Percentiles rank a stretch among this genome's conserved stretches.
Conservation (phyloP, 2,888 invertebrate species). For the Antitype chi region DNA sequence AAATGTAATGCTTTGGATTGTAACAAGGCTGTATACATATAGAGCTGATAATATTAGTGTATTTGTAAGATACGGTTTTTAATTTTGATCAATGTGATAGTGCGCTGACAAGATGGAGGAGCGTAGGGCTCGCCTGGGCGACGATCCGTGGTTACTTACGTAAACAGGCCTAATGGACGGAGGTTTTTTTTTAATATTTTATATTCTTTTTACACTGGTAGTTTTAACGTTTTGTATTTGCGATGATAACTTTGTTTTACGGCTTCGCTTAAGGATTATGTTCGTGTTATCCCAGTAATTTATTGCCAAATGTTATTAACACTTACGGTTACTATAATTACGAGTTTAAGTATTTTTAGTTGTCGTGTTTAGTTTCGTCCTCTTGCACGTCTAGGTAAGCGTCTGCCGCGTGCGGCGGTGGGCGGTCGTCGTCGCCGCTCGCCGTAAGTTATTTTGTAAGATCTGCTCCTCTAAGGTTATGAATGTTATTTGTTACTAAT, state of each 20-base stretch:
- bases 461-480: constrained; percentile 90
- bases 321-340: constrained; percentile 79
- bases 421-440: constrained; percentile 55
- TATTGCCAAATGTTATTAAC: constrained; percentile 90
- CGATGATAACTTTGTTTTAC: constrained; percentile 80
- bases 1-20: constrained; percentile 83
- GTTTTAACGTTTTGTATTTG: constrained; percentile 76
- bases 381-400: constrained; percentile 60
- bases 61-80: constrained; percentile 79
- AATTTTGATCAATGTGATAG: constrained; percentile 79
- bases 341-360: constrained; percentile 78
- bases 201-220: constrained; percentile 82
- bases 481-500: constrained; percentile 91
- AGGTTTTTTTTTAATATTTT: constrained; percentile 80
- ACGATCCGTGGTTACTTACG: constrained; percentile 58
- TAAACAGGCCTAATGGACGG: constrained; percentile 78
- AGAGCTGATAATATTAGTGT: constrained; percentile 77
- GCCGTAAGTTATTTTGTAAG: constrained; percentile 83
- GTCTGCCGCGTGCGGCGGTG: constrained; percentile 39
- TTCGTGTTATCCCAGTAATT: constrained; percentile 89
- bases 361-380: constrained; percentile 72
- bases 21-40: constrained; percentile 85
- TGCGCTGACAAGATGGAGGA: constrained; percentile 65
- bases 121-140: constrained; percentile 28
- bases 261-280: constrained; percentile 84